Base-by-base conservation (phyloP, 2,888 invertebrate species). In the Hydraecia micacea region DNA sequence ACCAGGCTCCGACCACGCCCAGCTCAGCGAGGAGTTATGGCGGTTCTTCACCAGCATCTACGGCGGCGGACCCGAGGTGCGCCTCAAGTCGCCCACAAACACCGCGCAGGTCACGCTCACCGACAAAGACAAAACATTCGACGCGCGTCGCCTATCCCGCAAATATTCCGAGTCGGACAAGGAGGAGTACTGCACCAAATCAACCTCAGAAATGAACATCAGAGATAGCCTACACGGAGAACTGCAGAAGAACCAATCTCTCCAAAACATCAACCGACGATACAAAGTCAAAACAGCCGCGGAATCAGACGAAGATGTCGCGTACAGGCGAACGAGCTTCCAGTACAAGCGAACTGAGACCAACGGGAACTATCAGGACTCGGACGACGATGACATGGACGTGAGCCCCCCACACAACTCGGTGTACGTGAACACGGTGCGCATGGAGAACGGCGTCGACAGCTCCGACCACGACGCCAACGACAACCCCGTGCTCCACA, bases 11-110 rank as follows among this genome's bases (percentile, higher is more conserved):
- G 97, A 97, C 88, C 98, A 98, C 93, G 98, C 98, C 0, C 98
- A 99, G 91, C 97, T 99, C 67, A 98, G 98, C 87, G 98, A 98
- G 89, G 98, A 98, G 65, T 97, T 98, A 77, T 99, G 99, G 99
- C 97, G 98, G 86, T 99, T 99, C 95, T 98, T 99, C 93, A 97
- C 98, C 74, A 97, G 97, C 81, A 98, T 98, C 74, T 99, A 99
- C 93, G 98, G 98, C 18, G 99, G 99, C 1, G 99, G 99, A 0
- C 99, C 99, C 0, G 98, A 98, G 91, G 97, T 99, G n/a, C 91
- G 89, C 8, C 94, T 97, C 39, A 94, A 93, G 67, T 91, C 94
- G 0, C 94, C 95, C 69, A 73, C 79, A 67, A 77, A 70, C 83
- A 73, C 63, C 71, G 75, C 74, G 73, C 76, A 78, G 7, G 81